These are phyloP conservation scores for Dunckerocampus dactyliophorus DNA, from an alignment of 2,113 vertebrate species.

Conservation along the genomic window DNA sequence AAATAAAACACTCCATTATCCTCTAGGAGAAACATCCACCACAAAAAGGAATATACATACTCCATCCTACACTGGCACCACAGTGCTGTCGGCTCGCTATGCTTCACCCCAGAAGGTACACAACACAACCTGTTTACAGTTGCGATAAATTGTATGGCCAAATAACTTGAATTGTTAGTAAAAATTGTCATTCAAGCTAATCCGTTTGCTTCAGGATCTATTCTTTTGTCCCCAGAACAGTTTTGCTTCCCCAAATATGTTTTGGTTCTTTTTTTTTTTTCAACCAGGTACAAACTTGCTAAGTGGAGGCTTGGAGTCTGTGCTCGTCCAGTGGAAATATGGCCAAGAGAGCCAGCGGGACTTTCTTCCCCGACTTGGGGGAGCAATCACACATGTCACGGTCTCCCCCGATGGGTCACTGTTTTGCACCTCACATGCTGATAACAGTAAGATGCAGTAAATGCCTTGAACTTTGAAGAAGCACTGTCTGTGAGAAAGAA, in stretches of 20 bases:
- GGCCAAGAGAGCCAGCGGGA: conserved; percentile 75
- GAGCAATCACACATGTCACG: conserved; percentile 80
- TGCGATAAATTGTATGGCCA: not conserved
- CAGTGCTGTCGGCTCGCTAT: conserved; percentile 77
- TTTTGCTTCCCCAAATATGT: not conserved
- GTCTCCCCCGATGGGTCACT: conserved; percentile 81
- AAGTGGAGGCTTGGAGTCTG: conserved; percentile 89
- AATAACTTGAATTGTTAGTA: not conserved
- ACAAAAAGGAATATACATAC: conserved; percentile 85
- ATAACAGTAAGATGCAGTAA: conserved; percentile 84
- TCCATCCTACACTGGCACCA: conserved; percentile 90
- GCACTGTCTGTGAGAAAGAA: too few species aligned
- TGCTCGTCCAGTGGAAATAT: conserved; percentile 88
- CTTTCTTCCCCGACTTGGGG: conserved; percentile 89
- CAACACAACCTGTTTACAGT: not conserved
- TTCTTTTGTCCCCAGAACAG: not conserved
- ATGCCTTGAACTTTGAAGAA: too few species aligned
- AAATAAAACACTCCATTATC: not conserved
- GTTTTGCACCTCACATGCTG: conserved; percentile 83
- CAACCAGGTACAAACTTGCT: conserved; percentile 82
- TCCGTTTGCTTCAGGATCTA: not conserved
- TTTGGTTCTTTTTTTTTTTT: not conserved
- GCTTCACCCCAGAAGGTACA: conserved; percentile 86
- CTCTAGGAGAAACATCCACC: conserved; percentile 87
- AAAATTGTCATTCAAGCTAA: not conserved